These are phyloP conservation scores for Periparus ater DNA, from an alignment of 2,797 vertebrate genomes.

Conservation along the genomic window DNA sequence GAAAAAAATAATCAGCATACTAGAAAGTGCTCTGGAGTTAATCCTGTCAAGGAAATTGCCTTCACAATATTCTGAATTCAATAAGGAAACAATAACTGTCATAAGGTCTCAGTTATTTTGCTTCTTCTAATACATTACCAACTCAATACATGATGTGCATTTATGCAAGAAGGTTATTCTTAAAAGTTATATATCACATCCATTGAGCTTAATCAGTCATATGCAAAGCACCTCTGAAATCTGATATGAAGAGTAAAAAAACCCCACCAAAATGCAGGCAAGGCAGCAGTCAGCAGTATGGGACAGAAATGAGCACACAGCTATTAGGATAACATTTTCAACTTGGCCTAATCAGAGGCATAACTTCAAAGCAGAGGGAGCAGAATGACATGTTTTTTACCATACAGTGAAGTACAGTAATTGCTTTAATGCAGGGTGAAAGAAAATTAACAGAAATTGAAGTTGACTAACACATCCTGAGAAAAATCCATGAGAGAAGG, in stretches of 20 bases:
- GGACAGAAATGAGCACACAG: not conserved
- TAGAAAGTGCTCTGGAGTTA: constrained; percentile 8
- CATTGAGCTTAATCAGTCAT: constrained; percentile 30
- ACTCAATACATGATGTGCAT: constrained; percentile 39
- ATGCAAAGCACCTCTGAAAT: constrained; percentile 52
- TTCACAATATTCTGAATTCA: constrained; percentile 28
- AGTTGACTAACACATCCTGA: constrained; percentile 8
- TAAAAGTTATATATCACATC: not conserved
- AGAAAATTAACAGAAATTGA: constrained; percentile 55
- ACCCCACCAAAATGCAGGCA: rapidly evolving
- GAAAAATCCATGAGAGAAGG: constrained; percentile 2
- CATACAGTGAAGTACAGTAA: constrained; percentile 5
- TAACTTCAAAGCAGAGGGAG: constrained; percentile 26
- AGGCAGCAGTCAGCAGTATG: not conserved
- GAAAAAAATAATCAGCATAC: not conserved
- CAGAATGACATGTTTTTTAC: not conserved
- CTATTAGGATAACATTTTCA: not conserved
- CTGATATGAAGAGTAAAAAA: not conserved
- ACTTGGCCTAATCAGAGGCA: not conserved
- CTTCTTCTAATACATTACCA: constrained; percentile 35
- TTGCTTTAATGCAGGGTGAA: constrained; percentile 25
- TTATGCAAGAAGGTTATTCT: constrained; percentile 38
- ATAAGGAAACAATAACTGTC: constrained; percentile 36
- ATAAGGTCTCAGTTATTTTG: not conserved
- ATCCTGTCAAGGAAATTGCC: constrained; percentile 33